Evolutionary conservation across 1,140 invertebrate genomes (phyloP), one percentile per base, ranked within the genome.

Genomic region (Polyergus mexicanus): DNA sequence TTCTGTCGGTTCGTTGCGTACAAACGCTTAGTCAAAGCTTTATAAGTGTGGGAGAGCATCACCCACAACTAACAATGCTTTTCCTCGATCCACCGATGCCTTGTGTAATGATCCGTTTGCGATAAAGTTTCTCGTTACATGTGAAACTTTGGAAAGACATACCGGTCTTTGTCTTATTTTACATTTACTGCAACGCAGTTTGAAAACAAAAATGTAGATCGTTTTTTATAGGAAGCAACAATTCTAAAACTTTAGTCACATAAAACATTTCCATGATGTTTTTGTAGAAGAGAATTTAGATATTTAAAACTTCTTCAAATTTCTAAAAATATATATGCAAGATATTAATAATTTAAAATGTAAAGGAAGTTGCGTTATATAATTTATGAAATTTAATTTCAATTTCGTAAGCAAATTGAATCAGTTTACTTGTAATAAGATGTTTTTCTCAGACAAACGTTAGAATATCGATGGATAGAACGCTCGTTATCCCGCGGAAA

Each of bases 11-110:
- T 86, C 65, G 69, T 62, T 35, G 41, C 56, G 58, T 41, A 38
- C 25, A 58, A 71, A 86, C 58, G 58, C 19, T 11, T 72, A 74
- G 54, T 83, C 68, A 74, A 83, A 83, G 78, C 68, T 74, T 74
- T 83, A 44, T 44, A 35, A 13, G n/a, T n/a, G n/a, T n/a, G 68
- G 3, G 13, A 8, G 19, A 11, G 41, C 10, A 11, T 10, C 10
- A 44, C 28, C 60, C 35, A 47, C 66, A 38, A 22, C 38, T 65
- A 32, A 71, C 10, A 19, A 0, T 3, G 13, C 11, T 13, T 35
- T 25, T 60, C 47, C 68, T 44, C 54, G 60, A 28, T 13, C 25
- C 41, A 28, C 32, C n/a, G 32, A 19, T 16, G 22, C 35, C n/a
- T 25, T 19, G 58, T 60, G 41, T 47, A 77, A 77, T 65, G 75